phyloP scores from a whole-genome alignment of 2,797 vertebrate species.

The Rhabdophis nuchalis region DNA sequence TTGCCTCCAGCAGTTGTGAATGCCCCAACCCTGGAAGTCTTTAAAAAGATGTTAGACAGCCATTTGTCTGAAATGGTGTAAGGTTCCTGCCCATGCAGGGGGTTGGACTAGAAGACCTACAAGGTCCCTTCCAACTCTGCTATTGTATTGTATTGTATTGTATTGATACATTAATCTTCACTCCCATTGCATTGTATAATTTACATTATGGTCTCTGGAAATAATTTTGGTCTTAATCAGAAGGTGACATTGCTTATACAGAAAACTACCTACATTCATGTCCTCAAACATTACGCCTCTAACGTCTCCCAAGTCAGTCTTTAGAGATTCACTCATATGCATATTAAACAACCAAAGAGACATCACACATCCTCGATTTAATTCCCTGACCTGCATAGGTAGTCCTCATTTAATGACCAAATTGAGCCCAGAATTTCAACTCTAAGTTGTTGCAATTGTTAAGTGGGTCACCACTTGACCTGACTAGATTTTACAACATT shows the following conservation, averaged over 20 bases:
- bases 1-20: no score
- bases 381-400: neutral
- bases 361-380: neutral
- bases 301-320: neutral
- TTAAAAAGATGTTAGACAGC: no score
- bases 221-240: neutral
- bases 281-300: neutral
- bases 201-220: neutral
- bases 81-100: no score
- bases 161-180: neutral
- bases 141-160: no score
- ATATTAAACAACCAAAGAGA: neutral
- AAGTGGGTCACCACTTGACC: neutral
- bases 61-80: no score
- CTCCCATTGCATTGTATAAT: neutral
- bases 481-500: neutral
- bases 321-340: neutral
- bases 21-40: no score
- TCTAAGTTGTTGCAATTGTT: neutral
- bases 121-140: no score
- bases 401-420: neutral
- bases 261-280: neutral
- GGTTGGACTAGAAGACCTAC: no score
- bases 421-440: neutral
- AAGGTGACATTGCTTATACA: neutral